Evolutionary conservation across 1,140 invertebrate genomes (phyloP).

Genomic region (Musca vetustissima): DNA sequence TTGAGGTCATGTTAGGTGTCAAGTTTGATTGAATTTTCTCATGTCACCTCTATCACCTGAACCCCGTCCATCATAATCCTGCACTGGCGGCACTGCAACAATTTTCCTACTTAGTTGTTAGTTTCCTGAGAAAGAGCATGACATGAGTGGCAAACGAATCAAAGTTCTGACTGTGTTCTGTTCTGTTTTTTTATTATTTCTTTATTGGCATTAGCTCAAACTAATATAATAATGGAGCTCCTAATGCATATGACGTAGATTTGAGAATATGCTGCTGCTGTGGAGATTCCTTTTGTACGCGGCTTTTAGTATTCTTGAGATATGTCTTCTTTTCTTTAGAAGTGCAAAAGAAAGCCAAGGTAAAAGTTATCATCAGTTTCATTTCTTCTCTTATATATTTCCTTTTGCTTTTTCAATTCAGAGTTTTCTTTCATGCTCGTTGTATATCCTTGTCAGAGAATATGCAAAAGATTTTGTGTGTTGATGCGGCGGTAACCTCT

Average conservation of each 20-base stretch:
- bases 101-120: no score
- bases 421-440: neutral
- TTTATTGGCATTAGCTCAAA: neutral
- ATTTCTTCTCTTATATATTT: neutral
- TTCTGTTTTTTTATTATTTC: neutral
- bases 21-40: constrained; percentile 24
- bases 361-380: constrained; percentile 17
- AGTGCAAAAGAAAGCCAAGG: neutral
- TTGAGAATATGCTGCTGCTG: neutral
- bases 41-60: neutral
- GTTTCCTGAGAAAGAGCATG: no score
- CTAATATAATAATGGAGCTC: constrained; percentile 17
- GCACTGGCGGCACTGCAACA: no score
- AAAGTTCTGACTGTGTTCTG: neutral
- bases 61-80: neutral
- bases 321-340: no score
- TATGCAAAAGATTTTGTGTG: no score
- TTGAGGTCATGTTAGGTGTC: constrained; percentile 20
- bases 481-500: neutral
- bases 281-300: no score
- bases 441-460: no score
- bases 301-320: no score
- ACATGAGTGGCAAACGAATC: neutral
- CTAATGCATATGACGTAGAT: constrained; percentile 9
- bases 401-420: neutral